phyloP scores from a whole-genome alignment of 2,797 vertebrate genomes.

The Momotus momota region DNA sequence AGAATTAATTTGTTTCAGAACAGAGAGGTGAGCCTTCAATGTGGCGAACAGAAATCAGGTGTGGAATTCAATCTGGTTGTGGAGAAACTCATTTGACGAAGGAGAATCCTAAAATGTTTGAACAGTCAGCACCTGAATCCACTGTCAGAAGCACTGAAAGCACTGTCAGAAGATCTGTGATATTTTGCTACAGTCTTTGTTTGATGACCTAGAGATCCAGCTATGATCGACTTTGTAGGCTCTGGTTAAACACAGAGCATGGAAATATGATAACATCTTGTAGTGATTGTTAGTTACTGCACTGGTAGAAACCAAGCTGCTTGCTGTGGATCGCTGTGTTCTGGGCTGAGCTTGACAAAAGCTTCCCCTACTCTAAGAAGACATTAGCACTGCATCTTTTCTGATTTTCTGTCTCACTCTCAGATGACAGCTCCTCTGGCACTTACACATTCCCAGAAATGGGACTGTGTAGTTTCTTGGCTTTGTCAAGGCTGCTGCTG shows the following conservation, averaged over 20 bases:
- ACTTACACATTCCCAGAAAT: background rate
- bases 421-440: constrained; percentile 20
- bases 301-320: background rate
- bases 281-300: background rate
- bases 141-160: background rate
- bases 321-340: background rate
- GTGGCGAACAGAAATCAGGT: background rate
- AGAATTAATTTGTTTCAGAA: background rate
- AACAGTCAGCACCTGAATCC: background rate
- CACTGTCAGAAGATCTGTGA: background rate
- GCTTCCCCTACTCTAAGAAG: background rate
- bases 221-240: background rate
- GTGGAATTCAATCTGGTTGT: background rate
- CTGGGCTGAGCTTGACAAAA: background rate
- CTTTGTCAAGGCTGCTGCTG: constrained; percentile 8
- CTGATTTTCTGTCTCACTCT: constrained; percentile 6
- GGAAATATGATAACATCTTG: background rate
- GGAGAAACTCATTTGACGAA: background rate
- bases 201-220: background rate
- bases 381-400: background rate
- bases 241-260: background rate
- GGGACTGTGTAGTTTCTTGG: background rate
- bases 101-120: background rate
- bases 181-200: background rate
- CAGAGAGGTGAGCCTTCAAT: background rate